Base-by-base conservation (phyloP, 2,888 invertebrate species). In the Syrista parreyssii region DNA sequence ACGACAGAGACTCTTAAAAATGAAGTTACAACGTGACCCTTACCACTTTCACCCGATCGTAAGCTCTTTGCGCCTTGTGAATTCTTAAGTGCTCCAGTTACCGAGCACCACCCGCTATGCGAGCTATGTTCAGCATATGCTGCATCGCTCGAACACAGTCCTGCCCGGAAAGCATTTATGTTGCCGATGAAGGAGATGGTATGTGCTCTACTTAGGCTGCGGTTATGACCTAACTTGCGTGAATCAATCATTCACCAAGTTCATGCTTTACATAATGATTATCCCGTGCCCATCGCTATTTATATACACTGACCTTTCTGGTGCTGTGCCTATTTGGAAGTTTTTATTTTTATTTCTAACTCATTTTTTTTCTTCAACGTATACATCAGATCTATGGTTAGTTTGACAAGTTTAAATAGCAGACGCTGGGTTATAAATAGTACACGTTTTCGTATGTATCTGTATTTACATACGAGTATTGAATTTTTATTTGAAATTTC, bases 21-120 rank as follows among this genome's bases (percentile, higher is more conserved):
- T 55, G 55, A 55, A 55, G 55, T 55, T 55, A 55, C 55, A 55
- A 55, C 55, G 55, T 23, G 55, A 55, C 55, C 55, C 23, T 55
- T 55, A 55, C 55, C 55, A 55, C 55, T 55, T 55, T 55, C 55
- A 15, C 55, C 9, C 55, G 55, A 55, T 55, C 55, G 55, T 55
- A 55, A 55, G 55, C 55, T 55, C 55, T 55, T 71, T 71, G 31
- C 71, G 31, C 32, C 71, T 71, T 71, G 71, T 75, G 82, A 79
- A 83, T 85, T 82, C 82, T 81, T 79, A 79, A 84, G 83, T 86
- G 84, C 83, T 85, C 84, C 79, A 87, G 84, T 86, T 86, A 79
- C 79, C 82, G 77, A 32, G 34, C 85, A 84, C 88, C 89, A 88
- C 87, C 88, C 89, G 89, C 86, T 86, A 88, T 82, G 87, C 84